A percentile compares a stretch with the other conserved stretches of the same genome.
Evolutionary conservation across 2,113 vertebrate genomes (phyloP).

Genomic region (Anguilla rostrata): DNA sequence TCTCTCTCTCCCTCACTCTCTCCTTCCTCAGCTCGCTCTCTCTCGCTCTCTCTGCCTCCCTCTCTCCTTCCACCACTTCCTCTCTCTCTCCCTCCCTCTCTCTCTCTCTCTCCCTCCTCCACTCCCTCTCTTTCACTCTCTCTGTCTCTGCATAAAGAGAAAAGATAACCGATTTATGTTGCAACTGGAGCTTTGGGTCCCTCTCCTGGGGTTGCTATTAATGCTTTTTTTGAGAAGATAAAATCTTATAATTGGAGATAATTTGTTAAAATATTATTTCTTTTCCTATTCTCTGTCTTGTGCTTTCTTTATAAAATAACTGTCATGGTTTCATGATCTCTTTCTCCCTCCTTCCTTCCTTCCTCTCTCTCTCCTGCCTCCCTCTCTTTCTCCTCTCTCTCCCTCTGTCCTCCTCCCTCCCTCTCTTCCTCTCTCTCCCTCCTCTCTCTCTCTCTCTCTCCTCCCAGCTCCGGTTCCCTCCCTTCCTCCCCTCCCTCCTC

Average conservation of each 20-base stretch:
- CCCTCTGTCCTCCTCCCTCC: neutral
- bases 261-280: neutral
- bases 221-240: neutral
- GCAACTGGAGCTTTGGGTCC: neutral
- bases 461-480: neutral
- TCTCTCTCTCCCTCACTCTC: neutral
- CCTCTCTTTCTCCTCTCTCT: neutral
- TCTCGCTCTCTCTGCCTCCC: neutral
- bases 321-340: neutral
- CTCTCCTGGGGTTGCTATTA: neutral
- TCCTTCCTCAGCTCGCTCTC: constrained; percentile 5
- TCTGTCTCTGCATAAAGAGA: neutral
- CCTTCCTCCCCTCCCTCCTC: neutral
- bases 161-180: no score
- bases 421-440: no score
- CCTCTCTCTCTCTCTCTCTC: neutral
- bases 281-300: no score
- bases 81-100: neutral
- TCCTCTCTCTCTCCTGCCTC: neutral
- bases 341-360: neutral
- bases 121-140: neutral
- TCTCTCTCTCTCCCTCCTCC: neutral
- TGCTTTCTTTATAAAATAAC: no score
- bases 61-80: neutral
- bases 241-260: neutral